A percentile compares a stretch with the other conserved stretches of the same genome.
These are phyloP conservation scores for Stylophora pistillata DNA, from an alignment of 64 coral and sea anemone genomes.

Conservation along the genomic window DNA sequence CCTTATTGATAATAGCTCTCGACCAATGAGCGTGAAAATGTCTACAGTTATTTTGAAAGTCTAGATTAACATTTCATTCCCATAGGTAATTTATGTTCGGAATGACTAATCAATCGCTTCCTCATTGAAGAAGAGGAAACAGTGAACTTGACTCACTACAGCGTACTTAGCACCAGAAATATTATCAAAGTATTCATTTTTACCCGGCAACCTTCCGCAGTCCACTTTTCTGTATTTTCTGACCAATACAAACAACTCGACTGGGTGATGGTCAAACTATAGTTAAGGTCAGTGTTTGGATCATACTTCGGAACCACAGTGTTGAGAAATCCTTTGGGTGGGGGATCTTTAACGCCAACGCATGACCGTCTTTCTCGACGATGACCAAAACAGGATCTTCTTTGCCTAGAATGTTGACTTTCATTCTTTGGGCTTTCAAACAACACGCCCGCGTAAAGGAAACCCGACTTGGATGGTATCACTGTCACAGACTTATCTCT, in stretches of 20 bases:
- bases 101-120: no score
- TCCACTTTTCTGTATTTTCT: constrained; percentile 39
- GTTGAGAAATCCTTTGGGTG: constrained; percentile 2
- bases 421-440: not conserved
- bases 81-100: no score
- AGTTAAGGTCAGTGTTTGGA: constrained; percentile 1
- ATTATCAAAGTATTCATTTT: not conserved
- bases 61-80: not conserved
- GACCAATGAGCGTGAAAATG: no score
- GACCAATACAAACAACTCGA: constrained; percentile 54
- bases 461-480: constrained; percentile 26
- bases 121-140: no score
- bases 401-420: constrained; percentile 1
- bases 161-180: not conserved
- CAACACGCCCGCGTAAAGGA: constrained; percentile 55
- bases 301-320: constrained; percentile 11
- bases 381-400: constrained; percentile 14
- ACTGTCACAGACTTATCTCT: constrained; percentile 23
- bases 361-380: constrained; percentile 22
- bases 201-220: constrained; percentile 48
- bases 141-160: no score
- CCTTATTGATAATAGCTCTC: no score
- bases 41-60: not conserved
- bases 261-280: constrained; percentile 25
- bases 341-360: constrained; percentile 25